A percentile compares a stretch with the other conserved stretches of the same genome.
phyloP scores from a whole-genome alignment of 2,113 vertebrate species.

The Naja naja region DNA sequence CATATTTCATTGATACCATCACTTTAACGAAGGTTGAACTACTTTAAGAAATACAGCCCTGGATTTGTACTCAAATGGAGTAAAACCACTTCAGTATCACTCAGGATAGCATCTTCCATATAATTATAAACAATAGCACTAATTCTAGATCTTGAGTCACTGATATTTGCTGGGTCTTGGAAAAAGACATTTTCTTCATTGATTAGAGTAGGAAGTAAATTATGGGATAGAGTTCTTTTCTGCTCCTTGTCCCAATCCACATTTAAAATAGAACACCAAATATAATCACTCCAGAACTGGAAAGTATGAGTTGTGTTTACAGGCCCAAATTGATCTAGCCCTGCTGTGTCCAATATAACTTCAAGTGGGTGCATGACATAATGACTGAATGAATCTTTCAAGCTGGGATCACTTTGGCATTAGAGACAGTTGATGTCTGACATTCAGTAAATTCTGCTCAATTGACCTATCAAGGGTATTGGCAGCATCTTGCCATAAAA shows the following conservation, averaged over 20 bases:
- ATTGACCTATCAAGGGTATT: neutral
- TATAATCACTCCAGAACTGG: neutral
- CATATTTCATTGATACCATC: neutral
- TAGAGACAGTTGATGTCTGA: neutral
- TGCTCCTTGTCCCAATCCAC: neutral
- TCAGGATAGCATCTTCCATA: neutral
- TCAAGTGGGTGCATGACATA: neutral
- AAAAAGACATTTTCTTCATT: neutral
- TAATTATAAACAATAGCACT: neutral
- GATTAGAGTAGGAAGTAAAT: neutral
- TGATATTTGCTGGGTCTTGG: neutral
- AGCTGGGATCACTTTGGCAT: neutral
- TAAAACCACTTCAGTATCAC: neutral
- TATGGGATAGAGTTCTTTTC: neutral
- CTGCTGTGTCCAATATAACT: neutral
- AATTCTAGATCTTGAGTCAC: neutral
- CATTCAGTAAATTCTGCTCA: neutral
- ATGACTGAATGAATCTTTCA: neutral
- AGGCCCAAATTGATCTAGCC: neutral
- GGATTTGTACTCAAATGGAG: neutral
- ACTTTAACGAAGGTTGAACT: slow-evolving; percentile 2
- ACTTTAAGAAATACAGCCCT: neutral
- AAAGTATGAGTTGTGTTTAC: neutral
- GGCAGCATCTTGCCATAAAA: neutral
- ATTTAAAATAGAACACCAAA: neutral